Percentiles rank a stretch among this genome's conserved stretches.
These are phyloP conservation scores for Pseudoatta argentina DNA, from an alignment of 1,140 invertebrate species.

Conservation along the genomic window DNA sequence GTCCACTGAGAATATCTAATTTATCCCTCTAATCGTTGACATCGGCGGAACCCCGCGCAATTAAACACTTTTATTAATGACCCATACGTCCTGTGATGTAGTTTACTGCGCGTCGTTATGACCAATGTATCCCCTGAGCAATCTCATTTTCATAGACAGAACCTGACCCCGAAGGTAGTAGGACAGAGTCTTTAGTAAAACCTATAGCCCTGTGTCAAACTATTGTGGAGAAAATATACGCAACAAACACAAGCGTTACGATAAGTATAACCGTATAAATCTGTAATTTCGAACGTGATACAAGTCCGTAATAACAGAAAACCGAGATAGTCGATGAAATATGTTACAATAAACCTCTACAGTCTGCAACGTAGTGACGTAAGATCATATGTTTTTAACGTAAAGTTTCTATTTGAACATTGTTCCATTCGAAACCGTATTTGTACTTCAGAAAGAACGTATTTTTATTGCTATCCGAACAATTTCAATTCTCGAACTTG, in stretches of 20 bases:
- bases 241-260: background rate
- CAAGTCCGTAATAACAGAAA: constrained; percentile 24
- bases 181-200: background rate
- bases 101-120: constrained; percentile 4
- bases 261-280: background rate
- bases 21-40: constrained; percentile 20
- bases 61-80: constrained; percentile 65
- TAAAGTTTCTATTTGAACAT: background rate
- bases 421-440: background rate
- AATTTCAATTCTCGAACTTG: constrained; percentile 3
- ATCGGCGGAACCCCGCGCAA: background rate
- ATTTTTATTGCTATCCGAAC: background rate
- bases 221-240: background rate
- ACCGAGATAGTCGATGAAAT: constrained; percentile 24
- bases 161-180: background rate
- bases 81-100: background rate
- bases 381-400: background rate
- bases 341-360: constrained; percentile 7
- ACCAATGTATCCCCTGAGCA: constrained; percentile 54
- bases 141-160: background rate
- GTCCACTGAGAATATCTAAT: constrained; percentile 39
- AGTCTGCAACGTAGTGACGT: background rate
- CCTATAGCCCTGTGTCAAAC: background rate
- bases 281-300: background rate
- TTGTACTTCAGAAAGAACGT: background rate